Evolutionary conservation across 2,888 invertebrate species (phyloP), one percentile per base, ranked within the genome.

Genomic region (Saturnia japonica): DNA sequence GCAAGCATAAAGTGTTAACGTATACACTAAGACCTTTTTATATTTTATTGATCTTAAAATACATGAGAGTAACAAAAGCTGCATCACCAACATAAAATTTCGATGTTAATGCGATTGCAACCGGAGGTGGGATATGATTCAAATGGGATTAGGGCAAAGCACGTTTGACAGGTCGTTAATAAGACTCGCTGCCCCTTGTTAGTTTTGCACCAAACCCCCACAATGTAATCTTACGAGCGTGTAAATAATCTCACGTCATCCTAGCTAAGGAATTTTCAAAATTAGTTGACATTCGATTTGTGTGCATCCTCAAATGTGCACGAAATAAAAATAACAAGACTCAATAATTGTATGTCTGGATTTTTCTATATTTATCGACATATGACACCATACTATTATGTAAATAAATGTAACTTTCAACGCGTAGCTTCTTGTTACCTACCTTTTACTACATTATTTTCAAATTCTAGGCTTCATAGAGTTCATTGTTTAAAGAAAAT

Each of bases 151-250:
- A 87, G 82, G 84, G 88, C 85, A 85, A 81, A 84, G 86, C 82
- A 82, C 81, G 86, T 91, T 86, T 89, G 92, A 90, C 90, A 85
- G 88, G 83, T 82, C 87, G 89, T 91, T 92, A 92, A 92, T 93
- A 91, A 91, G 88, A 86, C 40, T 85, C 82, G 79, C 85, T 85
- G 84, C 91, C 92, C 91, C 92, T 86, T 89, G 90, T 91, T 92
- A 88, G 88, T 90, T 89, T 87, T 84, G 86, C 89, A 88, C 89
- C 83, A 83, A 85, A 88, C 90, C 91, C 90, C 90, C 83, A 80
- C 75, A 70, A 70, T 83, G 80, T 86, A 87, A 87, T 86, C 83
- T 82, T 80, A 82, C 83, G 82, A 77, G 84, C 84, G 83, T 85
- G 85, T 84, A 87, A 88, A 86, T 85, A 80, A 77, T 79, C 83